phyloP scores from a whole-genome alignment of 2,888 invertebrate species.

The Proisotoma minuta region DNA sequence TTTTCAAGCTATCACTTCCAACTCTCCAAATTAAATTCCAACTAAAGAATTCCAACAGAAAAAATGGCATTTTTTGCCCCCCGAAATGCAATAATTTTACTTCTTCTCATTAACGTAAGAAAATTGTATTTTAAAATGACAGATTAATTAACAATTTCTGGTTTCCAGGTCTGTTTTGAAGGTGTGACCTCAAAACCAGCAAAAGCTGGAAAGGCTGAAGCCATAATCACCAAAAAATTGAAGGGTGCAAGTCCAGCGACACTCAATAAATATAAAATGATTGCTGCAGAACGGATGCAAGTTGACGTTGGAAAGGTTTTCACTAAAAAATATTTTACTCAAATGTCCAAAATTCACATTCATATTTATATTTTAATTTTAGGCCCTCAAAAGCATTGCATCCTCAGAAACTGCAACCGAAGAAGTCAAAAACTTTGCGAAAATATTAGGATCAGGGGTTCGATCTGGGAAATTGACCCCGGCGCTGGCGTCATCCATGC shows the following conservation, averaged over 20 bases:
- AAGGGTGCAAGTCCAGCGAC: slow-evolving; percentile 20
- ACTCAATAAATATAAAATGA: slow-evolving; percentile 26
- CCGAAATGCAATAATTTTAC: too few relatives aligned
- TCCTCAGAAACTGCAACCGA: slow-evolving; percentile 18
- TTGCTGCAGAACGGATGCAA: slow-evolving; percentile 23
- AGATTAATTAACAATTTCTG: too few relatives aligned
- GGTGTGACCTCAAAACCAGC: slow-evolving; percentile 1
- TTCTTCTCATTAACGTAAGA: too few relatives aligned
- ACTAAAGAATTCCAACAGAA: too few relatives aligned
- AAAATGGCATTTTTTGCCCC: too few relatives aligned
- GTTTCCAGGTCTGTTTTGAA: not conserved
- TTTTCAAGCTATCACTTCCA: too few relatives aligned
- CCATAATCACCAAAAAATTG: slow-evolving; percentile 4
- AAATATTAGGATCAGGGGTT: slow-evolving; percentile 20
- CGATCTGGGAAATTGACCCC: slow-evolving; percentile 33
- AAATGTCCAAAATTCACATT: not conserved
- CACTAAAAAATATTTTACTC: not conserved
- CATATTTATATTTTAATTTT: not conserved
- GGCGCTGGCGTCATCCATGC: slow-evolving; percentile 26
- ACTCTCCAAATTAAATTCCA: too few relatives aligned
- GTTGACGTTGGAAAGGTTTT: not conserved
- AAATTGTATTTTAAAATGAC: too few relatives aligned
- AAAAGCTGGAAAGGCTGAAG: slow-evolving; percentile 4
- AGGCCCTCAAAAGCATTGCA: not conserved
- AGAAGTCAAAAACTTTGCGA: slow-evolving; percentile 25